Evolutionary conservation across 64 coral and sea anemone genomes (phyloP), one percentile per base, ranked within the genome.

Genomic region (Pocillopora verrucosa): DNA sequence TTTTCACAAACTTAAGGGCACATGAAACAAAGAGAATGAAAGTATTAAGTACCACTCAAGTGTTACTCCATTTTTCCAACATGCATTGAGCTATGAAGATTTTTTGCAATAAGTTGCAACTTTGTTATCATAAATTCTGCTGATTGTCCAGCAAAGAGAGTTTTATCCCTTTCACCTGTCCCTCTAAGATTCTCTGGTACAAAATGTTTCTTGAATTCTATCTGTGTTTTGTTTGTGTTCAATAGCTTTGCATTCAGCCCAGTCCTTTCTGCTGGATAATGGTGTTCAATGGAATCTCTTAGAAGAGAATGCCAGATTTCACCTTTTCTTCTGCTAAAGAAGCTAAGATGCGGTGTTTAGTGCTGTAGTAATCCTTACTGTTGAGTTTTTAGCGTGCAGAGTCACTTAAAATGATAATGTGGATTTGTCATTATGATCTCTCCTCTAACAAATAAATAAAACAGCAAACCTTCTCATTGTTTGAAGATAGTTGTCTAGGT

Each of bases 391-490:
- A 20, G 22, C 58, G 76, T 78, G 16, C 76, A 2, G 76, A 58
- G 58, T 60, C 77, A 80, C 77, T 80, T 30, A 80, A 61, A 61
- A 60, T 13, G 77, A 80, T n/a, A 80, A 61, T 1, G 58, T 61
- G 10, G 77, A 80, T 19, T 61, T 80, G 77, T 80, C 77, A 60
- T 80, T 30, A 19, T 80, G 77, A 13, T 25, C 10, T 61, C 77
- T 0, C 25, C n/a, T 60, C 57, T 34, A 82, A 19, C 59, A 64
- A 22, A 87, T 90, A 78, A 94, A 94, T 19, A 80, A 30, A 1
- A 94, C 16, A 45, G 87, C 69, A 76, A 90, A 65, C 24, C 76
- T 77, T 45, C 59, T 65, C 63, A 90, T 87, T 5, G 38, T 59
- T 0, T n/a, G 2, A 19, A 61, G 9, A 70, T 90, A 90, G 19